phyloP scores from a whole-genome alignment of 2,888 invertebrate species.

The Colostygia pectinataria region DNA sequence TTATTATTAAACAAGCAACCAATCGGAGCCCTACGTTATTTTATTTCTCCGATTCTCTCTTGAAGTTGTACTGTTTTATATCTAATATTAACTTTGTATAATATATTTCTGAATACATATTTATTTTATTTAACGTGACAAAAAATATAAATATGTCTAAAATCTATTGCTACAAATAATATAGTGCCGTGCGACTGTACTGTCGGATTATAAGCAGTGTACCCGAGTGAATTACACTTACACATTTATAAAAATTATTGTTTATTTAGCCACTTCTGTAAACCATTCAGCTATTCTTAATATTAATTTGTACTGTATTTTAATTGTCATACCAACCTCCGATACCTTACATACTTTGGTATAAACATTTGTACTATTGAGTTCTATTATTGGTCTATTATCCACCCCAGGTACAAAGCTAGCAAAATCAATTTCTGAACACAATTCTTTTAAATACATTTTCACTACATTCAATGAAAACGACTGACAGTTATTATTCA shows the following conservation, averaged over 20 bases:
- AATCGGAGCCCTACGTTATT: constrained; percentile 7
- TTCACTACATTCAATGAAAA: constrained; percentile 71
- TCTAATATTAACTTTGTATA: constrained; percentile 2
- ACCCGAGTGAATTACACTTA: constrained; percentile 61
- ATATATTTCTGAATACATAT: constrained; percentile 9
- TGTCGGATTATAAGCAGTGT: constrained; percentile 63
- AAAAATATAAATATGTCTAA: constrained; percentile 6
- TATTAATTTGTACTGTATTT: constrained; percentile 78
- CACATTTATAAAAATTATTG: constrained; percentile 42
- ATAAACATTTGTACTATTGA: constrained; percentile 71
- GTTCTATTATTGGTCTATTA: constrained; percentile 34
- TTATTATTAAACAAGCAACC: constrained; percentile 2
- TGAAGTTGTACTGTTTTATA: constrained; percentile 1
- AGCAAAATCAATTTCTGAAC: constrained; percentile 64
- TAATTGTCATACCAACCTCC: constrained; percentile 68
- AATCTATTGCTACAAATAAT: constrained; percentile 29
- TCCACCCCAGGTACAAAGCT: constrained; percentile 73
- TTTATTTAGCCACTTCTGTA: constrained; percentile 52
- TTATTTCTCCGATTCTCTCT: constrained; percentile 1
- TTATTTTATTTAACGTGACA: constrained; percentile 2
- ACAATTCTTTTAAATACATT: constrained; percentile 68
- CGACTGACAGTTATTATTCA: constrained; percentile 46
- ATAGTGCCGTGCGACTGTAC: constrained; percentile 68
- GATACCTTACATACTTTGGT: constrained; percentile 61
- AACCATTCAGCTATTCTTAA: constrained; percentile 65